phyloP scores from a whole-genome alignment of 1,140 invertebrate genomes.

The Caerostris extrusa region DNA sequence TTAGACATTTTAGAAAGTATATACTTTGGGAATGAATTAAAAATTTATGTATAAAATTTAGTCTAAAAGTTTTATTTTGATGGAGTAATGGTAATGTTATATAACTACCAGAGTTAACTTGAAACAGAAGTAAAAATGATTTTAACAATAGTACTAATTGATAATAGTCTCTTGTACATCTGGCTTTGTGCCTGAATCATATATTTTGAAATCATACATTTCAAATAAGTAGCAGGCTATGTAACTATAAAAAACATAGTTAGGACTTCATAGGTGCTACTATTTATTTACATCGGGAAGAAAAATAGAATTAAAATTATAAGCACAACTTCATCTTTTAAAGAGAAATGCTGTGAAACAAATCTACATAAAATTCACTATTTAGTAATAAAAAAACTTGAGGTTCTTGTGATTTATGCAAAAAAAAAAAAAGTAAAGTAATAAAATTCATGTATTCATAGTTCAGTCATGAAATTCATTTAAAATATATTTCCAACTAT shows the following conservation, averaged over 20 bases:
- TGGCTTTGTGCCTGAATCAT: neutral
- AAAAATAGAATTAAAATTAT: neutral
- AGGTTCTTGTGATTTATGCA: no score
- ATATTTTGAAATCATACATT: constrained; percentile 13
- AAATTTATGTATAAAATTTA: neutral
- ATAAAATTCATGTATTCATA: no score
- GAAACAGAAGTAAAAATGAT: neutral
- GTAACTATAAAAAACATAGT: neutral
- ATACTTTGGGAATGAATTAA: neutral
- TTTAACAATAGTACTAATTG: constrained; percentile 11
- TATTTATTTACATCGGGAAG: neutral
- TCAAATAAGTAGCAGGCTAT: neutral
- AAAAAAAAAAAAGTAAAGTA: no score
- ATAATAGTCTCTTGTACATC: constrained; percentile 26
- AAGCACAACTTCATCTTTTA: neutral
- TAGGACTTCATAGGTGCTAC: neutral
- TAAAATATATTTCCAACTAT: no score
- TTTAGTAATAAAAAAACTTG: no score
- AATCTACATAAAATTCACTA: neutral
- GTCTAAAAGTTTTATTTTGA: constrained; percentile 12
- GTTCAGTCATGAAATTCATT: no score
- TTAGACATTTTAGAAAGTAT: constrained; percentile 11
- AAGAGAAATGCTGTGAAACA: neutral
- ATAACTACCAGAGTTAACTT: neutral
- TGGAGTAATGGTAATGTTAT: neutral